These are phyloP conservation scores for Malurus alboscapulatus DNA, from an alignment of 2,113 vertebrate species.

Conservation along the genomic window DNA sequence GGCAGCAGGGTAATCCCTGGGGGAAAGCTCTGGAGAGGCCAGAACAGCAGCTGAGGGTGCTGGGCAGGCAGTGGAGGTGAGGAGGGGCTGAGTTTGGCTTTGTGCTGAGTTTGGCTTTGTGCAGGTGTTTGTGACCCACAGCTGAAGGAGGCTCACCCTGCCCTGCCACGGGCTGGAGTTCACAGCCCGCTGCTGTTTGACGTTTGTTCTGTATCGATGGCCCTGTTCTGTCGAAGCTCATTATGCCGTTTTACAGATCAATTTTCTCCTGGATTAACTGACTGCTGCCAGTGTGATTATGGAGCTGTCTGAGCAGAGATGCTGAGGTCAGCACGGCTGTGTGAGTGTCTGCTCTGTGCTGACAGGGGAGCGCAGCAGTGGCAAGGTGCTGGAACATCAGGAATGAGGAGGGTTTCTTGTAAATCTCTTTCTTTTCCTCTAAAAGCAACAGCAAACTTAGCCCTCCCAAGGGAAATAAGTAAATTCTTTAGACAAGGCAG, in stretches of 20 bases:
- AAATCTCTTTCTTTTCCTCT: neutral
- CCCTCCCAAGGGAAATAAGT: neutral
- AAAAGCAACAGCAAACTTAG: neutral
- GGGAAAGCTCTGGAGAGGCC: neutral
- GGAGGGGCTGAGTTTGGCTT: neutral
- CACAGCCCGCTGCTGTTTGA: neutral
- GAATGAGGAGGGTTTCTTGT: neutral
- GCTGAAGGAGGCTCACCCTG: neutral
- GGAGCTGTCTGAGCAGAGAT: neutral
- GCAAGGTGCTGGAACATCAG: neutral
- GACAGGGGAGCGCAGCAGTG: neutral
- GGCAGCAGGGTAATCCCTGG: neutral
- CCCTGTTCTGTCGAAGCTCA: conserved; percentile 1
- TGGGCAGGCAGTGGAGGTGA: neutral
- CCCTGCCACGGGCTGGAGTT: neutral
- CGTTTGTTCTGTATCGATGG: neutral
- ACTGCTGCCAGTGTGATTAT: neutral
- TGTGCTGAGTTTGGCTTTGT: neutral
- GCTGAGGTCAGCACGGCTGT: neutral
- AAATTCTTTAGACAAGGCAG: neutral
- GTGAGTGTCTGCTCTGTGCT: neutral
- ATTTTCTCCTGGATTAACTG: conserved; percentile 14
- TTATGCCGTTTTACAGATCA: conserved; percentile 34
- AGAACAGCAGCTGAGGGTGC: neutral
- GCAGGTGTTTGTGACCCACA: neutral